These are phyloP conservation scores for Megatriorchis doriae DNA, from an alignment of 2,113 vertebrate genomes.

Conservation along the genomic window DNA sequence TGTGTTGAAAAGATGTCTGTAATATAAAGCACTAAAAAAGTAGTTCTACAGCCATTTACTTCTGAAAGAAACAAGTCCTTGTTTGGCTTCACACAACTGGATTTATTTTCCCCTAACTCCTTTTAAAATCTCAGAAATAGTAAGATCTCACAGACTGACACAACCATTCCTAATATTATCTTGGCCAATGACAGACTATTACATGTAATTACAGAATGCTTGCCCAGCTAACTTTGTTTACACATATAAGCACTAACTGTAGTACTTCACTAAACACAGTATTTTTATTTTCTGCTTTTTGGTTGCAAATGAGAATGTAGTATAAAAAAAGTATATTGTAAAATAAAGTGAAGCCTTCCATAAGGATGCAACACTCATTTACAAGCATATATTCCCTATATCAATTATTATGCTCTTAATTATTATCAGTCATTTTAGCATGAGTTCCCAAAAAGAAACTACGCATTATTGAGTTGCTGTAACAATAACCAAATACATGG, in stretches of 20 bases:
- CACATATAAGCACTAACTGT: neutral
- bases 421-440: neutral
- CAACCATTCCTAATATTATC: neutral
- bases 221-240: neutral
- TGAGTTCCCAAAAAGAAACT: neutral
- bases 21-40: neutral
- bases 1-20: neutral
- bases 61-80: neutral
- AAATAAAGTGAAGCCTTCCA: neutral
- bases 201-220: neutral
- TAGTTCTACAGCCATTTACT: neutral
- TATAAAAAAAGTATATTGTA: neutral
- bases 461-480: neutral
- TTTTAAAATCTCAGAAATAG: neutral
- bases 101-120: neutral
- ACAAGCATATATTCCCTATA: neutral
- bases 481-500: neutral
- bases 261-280: neutral
- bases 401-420: neutral
- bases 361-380: neutral
- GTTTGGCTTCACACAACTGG: neutral
- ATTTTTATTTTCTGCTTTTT: neutral
- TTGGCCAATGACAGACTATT: neutral
- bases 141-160: neutral
- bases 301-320: neutral